Evolutionary conservation across 2,797 vertebrate genomes (phyloP).

Genomic region (Urophycis tenuis): DNA sequence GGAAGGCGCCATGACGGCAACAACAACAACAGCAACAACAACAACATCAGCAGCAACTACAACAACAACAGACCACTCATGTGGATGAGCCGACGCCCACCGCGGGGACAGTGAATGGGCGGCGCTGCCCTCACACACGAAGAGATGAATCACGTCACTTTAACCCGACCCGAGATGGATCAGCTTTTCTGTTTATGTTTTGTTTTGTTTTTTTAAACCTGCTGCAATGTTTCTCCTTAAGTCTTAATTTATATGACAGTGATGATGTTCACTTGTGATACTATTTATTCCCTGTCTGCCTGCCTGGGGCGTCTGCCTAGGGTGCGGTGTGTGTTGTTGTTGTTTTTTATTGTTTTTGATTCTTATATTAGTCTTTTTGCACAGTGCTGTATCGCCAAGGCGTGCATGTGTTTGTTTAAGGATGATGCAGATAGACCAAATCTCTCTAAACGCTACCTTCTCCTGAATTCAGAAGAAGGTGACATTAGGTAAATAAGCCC

Average conservation of each 20-base stretch:
- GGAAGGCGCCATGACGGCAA: no score
- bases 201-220: slow-evolving; percentile 37
- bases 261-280: slow-evolving; percentile 50
- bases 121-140: slow-evolving; percentile 17
- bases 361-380: slow-evolving; percentile 58
- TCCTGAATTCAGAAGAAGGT: slow-evolving; percentile 21
- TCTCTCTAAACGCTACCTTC: slow-evolving; percentile 32
- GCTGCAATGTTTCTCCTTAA: slow-evolving; percentile 58
- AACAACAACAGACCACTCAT: background rate
- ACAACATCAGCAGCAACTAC: no score
- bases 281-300: slow-evolving; percentile 72
- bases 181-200: slow-evolving; percentile 14
- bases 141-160: slow-evolving; percentile 45
- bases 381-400: slow-evolving; percentile 56
- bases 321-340: slow-evolving; percentile 48
- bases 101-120: background rate
- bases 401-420: slow-evolving; percentile 48
- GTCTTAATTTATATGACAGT: slow-evolving; percentile 70
- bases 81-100: slow-evolving; percentile 53
- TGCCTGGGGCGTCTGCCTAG: slow-evolving; percentile 49
- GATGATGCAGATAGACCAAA: slow-evolving; percentile 24
- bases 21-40: no score
- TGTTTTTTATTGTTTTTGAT: slow-evolving; percentile 36
- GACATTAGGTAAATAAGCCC: background rate
- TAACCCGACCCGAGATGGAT: slow-evolving; percentile 50